These are phyloP conservation scores for Palythoa grandiflora DNA, from an alignment of 92 coral and sea anemone genomes.

Conservation along the genomic window DNA sequence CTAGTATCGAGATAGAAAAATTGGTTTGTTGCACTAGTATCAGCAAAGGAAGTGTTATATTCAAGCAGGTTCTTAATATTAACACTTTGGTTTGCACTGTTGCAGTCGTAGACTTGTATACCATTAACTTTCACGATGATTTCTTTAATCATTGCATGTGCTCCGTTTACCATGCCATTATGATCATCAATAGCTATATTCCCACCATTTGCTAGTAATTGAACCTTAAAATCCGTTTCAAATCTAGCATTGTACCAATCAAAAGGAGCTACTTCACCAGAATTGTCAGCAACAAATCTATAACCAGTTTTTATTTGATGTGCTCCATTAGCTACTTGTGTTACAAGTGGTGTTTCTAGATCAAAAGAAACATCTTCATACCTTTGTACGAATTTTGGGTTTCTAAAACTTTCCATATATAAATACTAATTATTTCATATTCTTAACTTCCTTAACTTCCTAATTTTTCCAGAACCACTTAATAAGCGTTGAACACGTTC, in stretches of 20 bases:
- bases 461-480: no score
- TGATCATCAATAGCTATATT: background rate
- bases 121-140: background rate
- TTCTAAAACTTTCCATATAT: background rate
- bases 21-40: no score
- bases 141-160: background rate
- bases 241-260: background rate
- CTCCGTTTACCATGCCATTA: conserved; percentile 3
- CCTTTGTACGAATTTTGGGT: background rate
- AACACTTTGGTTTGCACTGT: background rate
- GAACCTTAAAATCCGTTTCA: background rate
- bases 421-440: no score
- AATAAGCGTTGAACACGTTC: no score
- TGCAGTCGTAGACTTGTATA: background rate
- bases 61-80: background rate
- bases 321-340: background rate
- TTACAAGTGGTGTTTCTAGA: background rate
- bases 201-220: background rate
- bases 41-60: no score
- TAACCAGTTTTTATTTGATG: no score
- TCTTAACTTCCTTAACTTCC: no score
- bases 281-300: background rate
- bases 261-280: background rate
- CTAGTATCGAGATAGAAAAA: no score
- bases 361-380: background rate